A percentile compares a stretch with the other conserved stretches of the same genome.
Evolutionary conservation across 2,888 invertebrate genomes (phyloP).

Genomic region (Eulithis testata): DNA sequence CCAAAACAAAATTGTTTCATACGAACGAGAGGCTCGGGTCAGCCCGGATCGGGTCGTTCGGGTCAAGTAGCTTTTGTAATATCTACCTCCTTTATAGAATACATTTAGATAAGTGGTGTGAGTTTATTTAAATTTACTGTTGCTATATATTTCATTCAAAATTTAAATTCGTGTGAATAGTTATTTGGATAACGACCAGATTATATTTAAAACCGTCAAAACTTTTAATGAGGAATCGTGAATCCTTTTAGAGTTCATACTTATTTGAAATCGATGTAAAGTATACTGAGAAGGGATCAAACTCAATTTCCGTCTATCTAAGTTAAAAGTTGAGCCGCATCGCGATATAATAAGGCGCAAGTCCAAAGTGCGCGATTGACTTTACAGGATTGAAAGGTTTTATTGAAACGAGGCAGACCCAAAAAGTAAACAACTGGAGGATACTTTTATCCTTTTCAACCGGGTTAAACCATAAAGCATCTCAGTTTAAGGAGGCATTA

Average conservation of each 20-base stretch:
- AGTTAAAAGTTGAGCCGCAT: conserved; percentile 47
- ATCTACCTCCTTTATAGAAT: conserved; percentile 29
- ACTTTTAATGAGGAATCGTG: conserved; percentile 34
- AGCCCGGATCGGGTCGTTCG: conserved; percentile 40
- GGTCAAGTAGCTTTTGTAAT: conserved; percentile 49
- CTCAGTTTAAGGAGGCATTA: conserved; percentile 85
- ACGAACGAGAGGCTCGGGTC: conserved; percentile 48
- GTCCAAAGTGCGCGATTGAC: conserved; percentile 61
- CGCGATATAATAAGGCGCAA: conserved; percentile 52
- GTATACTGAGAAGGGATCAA: conserved; percentile 39
- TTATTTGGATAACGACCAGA: not conserved
- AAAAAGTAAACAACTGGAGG: conserved; percentile 77
- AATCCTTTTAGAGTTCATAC: conserved; percentile 25
- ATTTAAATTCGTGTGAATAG: not conserved
- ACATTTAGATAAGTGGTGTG: conserved; percentile 21
- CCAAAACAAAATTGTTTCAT: conserved; percentile 65
- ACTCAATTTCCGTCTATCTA: conserved; percentile 47
- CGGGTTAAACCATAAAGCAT: conserved; percentile 84
- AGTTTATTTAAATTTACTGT: conserved; percentile 1
- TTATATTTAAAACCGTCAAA: not conserved
- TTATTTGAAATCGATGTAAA: conserved; percentile 39
- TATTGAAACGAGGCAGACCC: conserved; percentile 70
- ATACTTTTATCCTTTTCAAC: conserved; percentile 80
- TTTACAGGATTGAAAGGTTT: conserved; percentile 74
- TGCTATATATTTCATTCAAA: too few relatives aligned